Base-by-base conservation (phyloP, 2,888 invertebrate genomes). In the Clistopyga incitator region DNA sequence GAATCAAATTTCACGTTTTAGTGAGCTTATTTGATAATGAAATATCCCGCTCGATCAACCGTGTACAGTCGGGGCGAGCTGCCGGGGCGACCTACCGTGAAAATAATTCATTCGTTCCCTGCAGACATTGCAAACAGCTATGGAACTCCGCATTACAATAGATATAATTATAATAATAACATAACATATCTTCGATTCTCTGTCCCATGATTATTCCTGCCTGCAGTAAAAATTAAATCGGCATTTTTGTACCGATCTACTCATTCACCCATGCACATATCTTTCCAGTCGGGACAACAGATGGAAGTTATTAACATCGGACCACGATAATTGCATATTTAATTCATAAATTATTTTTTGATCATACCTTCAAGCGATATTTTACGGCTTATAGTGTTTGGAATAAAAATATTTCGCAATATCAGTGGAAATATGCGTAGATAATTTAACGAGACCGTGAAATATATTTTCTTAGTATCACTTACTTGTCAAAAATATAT, bases 1-100 rank as follows among this genome's bases (percentile, higher is more conserved):
- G 74, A 78, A 78, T 65, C 70, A 71, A 78, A 81, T 81, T 84
- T 81, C 70, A 84, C 84, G 81, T 81, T 81, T 78, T 78, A 81
- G 68, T 78, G 81, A 59, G 61, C 77, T 74, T 70, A 65, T 52
- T 70, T 81, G 80, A 78, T 81, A 81, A 84, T 84, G 54, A 70
- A 84, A 84, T 84, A 68, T 61, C 74, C 70, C 70, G 84, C 81
- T 84, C 78, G 78, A 81, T 81, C 77, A 61, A 75, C 61, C 84
- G 64, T 81, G 78, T 70, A 65, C 29, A 38, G 61, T 65, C 56
- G 23, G 29, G 3, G 61, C 38, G 38, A 3, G 18, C 11, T 38
- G 18, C 6, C 38, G 54, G 72, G 18, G 45, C 77, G 74, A 72
- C 74, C 64, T 68, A 74, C 68, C 84, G 80, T 84, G 77, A 74